Percentiles rank a stretch among this genome's conserved stretches.
Conservation (phyloP, 2,113 vertebrate genomes). For the Monopterus albus region DNA sequence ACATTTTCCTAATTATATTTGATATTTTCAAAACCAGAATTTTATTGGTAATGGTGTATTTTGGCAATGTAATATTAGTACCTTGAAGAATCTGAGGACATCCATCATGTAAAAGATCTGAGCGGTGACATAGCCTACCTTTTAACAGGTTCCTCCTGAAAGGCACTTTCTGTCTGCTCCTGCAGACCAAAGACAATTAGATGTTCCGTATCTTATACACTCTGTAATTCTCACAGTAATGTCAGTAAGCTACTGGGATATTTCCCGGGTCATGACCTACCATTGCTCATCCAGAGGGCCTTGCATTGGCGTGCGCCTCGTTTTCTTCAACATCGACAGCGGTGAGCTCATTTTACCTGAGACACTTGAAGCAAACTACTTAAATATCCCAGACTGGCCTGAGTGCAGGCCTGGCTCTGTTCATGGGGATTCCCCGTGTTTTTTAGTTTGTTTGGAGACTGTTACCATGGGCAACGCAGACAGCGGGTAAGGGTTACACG, state of each 20-base stretch:
- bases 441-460: conserved; percentile 49
- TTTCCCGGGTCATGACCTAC: conserved; percentile 63
- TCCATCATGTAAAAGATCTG: too few species aligned
- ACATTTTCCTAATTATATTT: too few species aligned
- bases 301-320: conserved; percentile 67
- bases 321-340: conserved; percentile 79
- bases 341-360: conserved; percentile 77
- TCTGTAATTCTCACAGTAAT: too few species aligned
- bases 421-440: neutral
- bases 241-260: too few species aligned
- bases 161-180: conserved; percentile 41
- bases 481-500: too few species aligned
- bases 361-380: too few species aligned
- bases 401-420: too few species aligned
- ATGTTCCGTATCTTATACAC: neutral
- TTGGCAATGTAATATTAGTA: too few species aligned
- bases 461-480: conserved; percentile 56
- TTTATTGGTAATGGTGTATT: too few species aligned
- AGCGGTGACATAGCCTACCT: conserved; percentile 52
- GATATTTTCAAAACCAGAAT: too few species aligned
- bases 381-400: too few species aligned
- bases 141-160: conserved; percentile 55
- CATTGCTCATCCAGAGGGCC: conserved; percentile 16
- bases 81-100: neutral
- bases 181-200: conserved; percentile 35